Base-by-base conservation (phyloP, 2,113 vertebrate genomes). In the cattle (Bos taurus) region DNA sequence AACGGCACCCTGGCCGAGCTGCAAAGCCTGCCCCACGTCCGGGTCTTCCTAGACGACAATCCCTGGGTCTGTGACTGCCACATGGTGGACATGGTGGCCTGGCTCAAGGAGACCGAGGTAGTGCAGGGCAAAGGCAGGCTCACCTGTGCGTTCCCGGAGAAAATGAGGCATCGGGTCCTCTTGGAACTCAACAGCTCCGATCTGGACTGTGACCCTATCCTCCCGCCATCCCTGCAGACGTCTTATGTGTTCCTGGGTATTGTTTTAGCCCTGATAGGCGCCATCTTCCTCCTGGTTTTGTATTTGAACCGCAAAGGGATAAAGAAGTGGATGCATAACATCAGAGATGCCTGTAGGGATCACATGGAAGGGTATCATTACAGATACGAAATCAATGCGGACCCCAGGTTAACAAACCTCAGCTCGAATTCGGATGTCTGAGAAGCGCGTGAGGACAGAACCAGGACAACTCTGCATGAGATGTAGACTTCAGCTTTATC, bases 281-380 rank as follows among this genome's bases (percentile, higher is more conserved):
- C 99, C 56, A 99, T 99, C 97, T 99, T 99, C 98, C 99, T 99
- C 95, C 98, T 99, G 85, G 99, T 99, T 98, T 99, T 99, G 97
- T 99, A 99, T 98, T 99, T 99, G 98, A 99, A 99, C 99, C 99
- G 99, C 92, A 99, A 99, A 97, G 99, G 99, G 88, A 99, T 99
- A 98, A 99, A 99, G 98, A 99, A 99, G 97, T 99, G 99, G 99
- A 99, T 99, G 85, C 99, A 99, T 98, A 99, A 99, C 98, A 99
- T 99, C 98, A 98, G 99, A 98, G 99, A 99, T 80, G 99, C 99
- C 82, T 99, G 99, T 98, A 99, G 99, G 98, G 99, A 99, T 99
- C 99, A 99, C 98, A 99, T 99, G 99, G 99, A 99, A 97, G 99
- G 99, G 12, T 99, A 99, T 98, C 99, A 99, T 98, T 99, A 99